Conservation (phyloP, 2,113 vertebrate species). For the Lamprologus ornatipinnis region DNA sequence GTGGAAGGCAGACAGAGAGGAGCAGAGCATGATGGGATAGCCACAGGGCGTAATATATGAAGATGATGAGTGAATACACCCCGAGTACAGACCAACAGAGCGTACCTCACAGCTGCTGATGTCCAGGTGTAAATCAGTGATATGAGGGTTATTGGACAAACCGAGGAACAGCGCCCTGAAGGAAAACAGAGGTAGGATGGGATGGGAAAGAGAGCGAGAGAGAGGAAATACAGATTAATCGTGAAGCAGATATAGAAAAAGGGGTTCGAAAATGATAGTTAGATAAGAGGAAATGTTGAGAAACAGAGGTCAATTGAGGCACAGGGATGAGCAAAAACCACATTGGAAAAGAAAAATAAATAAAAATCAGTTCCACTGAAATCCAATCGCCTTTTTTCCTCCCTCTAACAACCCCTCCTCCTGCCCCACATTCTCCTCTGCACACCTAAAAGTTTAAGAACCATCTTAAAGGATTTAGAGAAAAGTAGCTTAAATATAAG, state of each 20-base stretch:
- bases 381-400: conserved; percentile 16
- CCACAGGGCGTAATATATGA: neutral
- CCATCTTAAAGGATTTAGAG: conserved; percentile 45
- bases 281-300: neutral
- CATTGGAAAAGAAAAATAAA: neutral
- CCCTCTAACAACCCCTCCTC: neutral
- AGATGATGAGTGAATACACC: neutral
- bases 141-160: conserved; percentile 83
- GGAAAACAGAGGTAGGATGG: conserved; percentile 7
- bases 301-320: neutral
- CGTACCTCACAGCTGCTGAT: conserved; percentile 86
- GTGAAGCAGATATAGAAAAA: neutral
- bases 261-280: neutral
- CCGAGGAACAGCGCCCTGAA: conserved; percentile 82
- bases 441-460: conserved; percentile 29
- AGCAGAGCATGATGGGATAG: neutral
- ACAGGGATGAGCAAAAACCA: neutral
- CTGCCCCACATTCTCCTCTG: neutral
- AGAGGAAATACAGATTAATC: neutral
- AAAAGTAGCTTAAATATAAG: conserved; percentile 49
- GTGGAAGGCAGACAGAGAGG: conserved; percentile 26
- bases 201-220: neutral
- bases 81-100: neutral
- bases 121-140: conserved; percentile 82
- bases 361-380: neutral